Evolutionary conservation across 1,140 invertebrate species (phyloP).

Genomic region (Maniola jurtina): DNA sequence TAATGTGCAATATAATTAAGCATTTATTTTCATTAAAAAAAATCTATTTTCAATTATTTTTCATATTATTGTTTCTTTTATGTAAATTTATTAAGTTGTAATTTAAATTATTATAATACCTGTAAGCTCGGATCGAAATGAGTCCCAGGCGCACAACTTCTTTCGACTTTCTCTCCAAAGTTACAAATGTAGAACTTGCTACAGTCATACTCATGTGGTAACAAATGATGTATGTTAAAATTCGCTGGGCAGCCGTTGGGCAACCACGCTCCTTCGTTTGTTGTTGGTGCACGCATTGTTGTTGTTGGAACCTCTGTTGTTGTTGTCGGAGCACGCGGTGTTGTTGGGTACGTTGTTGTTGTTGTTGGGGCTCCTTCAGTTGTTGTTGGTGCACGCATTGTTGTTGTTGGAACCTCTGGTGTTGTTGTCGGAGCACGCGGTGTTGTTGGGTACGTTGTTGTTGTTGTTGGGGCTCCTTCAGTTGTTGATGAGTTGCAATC

Average conservation of each 20-base stretch:
- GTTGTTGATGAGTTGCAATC: neutral
- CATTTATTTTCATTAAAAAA: too few species aligned
- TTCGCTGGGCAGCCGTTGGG: constrained; percentile 43
- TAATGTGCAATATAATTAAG: too few species aligned
- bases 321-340: neutral
- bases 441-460: neutral
- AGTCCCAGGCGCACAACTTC: constrained; percentile 47
- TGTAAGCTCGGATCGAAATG: constrained; percentile 68
- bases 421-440: neutral
- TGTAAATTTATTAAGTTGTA: too few species aligned
- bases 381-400: neutral
- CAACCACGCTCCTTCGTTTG: constrained; percentile 3
- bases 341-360: neutral
- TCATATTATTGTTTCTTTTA: too few species aligned
- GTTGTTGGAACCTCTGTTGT: neutral
- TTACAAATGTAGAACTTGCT: constrained; percentile 72
- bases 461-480: neutral
- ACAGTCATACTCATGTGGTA: constrained; percentile 49
- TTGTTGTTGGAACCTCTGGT: neutral
- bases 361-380: neutral
- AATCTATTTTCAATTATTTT: too few species aligned
- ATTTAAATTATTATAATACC: constrained; percentile 25
- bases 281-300: neutral
- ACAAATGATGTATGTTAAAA: constrained; percentile 32
- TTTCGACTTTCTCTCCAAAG: constrained; percentile 56